Evolutionary conservation across 2,797 vertebrate species (phyloP).

Genomic region (Podarcis siculus): DNA sequence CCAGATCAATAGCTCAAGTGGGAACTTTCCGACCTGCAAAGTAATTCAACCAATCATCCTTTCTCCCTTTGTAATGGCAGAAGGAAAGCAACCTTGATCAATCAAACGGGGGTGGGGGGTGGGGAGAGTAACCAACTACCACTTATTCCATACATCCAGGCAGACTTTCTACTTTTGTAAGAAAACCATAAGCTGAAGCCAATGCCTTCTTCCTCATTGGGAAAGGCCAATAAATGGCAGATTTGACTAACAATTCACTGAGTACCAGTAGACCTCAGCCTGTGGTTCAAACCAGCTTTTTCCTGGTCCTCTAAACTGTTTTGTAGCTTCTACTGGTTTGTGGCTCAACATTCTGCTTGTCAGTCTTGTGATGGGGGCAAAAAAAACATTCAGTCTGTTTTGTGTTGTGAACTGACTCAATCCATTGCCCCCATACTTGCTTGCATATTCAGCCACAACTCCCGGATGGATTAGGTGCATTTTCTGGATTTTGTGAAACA

Average conservation of each 20-base stretch:
- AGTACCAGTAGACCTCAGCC: conserved; percentile 50
- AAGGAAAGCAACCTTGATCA: conserved; percentile 16
- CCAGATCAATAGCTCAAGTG: conserved; percentile 39
- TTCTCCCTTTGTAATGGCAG: not conserved
- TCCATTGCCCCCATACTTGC: too few relatives aligned
- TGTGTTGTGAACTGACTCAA: too few relatives aligned
- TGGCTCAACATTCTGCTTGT: not conserved
- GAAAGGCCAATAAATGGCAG: conserved; percentile 68
- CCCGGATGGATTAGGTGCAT: too few relatives aligned
- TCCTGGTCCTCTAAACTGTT: not conserved
- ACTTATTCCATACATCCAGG: not conserved
- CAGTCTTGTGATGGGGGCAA: too few relatives aligned
- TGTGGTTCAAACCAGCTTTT: not conserved
- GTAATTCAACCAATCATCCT: conserved; percentile 30
- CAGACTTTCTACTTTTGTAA: not conserved
- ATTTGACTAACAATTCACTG: conserved; percentile 70
- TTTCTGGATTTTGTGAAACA: too few relatives aligned
- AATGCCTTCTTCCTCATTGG: conserved; percentile 55
- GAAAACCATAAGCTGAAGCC: conserved; percentile 48
- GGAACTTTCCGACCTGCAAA: conserved; percentile 28
- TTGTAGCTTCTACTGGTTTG: not conserved
- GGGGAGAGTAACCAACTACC: not conserved
- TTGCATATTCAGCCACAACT: too few relatives aligned
- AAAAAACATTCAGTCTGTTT: too few relatives aligned
- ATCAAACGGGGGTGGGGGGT: not conserved